phyloP scores from a whole-genome alignment of 2,113 vertebrate species.

The Morone chrysops region DNA sequence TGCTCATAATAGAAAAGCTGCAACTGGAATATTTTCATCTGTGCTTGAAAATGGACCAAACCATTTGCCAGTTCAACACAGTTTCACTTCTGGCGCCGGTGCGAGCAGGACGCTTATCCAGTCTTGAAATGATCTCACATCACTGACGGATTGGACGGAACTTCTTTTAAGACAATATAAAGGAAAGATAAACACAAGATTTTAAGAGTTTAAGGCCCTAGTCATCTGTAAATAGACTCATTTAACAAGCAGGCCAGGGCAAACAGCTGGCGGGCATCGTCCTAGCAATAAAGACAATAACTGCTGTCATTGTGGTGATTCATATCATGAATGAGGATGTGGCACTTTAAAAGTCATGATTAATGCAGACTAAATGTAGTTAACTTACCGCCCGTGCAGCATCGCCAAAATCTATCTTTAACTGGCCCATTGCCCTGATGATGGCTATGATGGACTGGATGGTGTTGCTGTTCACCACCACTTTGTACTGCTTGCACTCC shows the following conservation, averaged over 20 bases:
- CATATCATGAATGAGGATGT: not conserved
- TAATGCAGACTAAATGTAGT: not conserved
- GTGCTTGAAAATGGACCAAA: too few relatives aligned
- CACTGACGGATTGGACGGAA: not conserved
- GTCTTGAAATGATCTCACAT: not conserved
- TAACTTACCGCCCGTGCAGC: constrained; percentile 88
- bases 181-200: too few relatives aligned
- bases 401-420: constrained; percentile 95
- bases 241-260: constrained; percentile 82
- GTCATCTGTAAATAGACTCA: constrained; percentile 52
- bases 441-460: constrained; percentile 99
- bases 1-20: not conserved
- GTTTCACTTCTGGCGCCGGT: too few relatives aligned
- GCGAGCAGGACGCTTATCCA: too few relatives aligned
- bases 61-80: not conserved
- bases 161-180: not conserved
- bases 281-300: constrained; percentile 80
- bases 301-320: constrained; percentile 6
- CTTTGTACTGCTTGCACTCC: constrained; percentile 97
- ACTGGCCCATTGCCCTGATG: constrained; percentile 95
- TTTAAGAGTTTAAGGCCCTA: constrained; percentile 51
- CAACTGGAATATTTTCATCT: not conserved
- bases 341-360: not conserved
- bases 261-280: constrained; percentile 95
- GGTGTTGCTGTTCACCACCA: constrained; percentile 99